Conservation (phyloP, 2,797 vertebrate species). For the Typhlichthys eigenmanni region DNA sequence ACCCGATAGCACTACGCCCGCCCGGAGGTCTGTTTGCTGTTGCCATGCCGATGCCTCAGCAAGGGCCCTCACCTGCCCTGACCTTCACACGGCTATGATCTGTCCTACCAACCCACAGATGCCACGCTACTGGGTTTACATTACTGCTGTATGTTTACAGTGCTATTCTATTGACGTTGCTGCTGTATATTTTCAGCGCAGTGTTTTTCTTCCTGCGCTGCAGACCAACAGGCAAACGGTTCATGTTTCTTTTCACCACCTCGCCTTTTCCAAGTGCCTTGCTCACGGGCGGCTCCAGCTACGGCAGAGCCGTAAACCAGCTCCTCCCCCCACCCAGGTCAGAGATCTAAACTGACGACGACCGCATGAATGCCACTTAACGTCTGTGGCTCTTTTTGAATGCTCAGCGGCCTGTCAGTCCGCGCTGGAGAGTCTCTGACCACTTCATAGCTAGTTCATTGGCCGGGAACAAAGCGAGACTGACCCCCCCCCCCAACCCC, state of each 20-base stretch:
- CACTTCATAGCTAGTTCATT: constrained; percentile 6
- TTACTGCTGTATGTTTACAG: no score
- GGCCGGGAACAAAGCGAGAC: constrained; percentile 5
- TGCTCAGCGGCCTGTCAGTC: not conserved
- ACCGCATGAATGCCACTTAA: not conserved
- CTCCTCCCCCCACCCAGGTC: no score
- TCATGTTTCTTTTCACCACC: no score
- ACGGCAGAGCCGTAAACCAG: no score
- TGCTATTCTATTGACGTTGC: no score
- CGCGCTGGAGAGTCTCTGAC: constrained; percentile 5
- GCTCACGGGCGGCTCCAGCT: no score
- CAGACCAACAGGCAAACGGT: no score
- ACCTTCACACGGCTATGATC: constrained; percentile 8
- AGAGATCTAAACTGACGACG: not conserved
- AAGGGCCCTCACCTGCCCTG: not conserved
- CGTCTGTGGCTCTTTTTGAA: not conserved
- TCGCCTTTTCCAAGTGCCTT: no score
- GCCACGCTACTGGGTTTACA: no score
- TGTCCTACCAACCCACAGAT: not conserved
- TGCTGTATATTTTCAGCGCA: no score
- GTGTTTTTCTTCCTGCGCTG: no score
- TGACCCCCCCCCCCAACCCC: not conserved
- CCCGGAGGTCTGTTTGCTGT: constrained; percentile 3
- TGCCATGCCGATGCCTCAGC: constrained; percentile 14
- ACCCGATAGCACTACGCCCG: constrained; percentile 41